A percentile compares a stretch with the other conserved stretches of the same genome.
Evolutionary conservation across 2,797 vertebrate species (phyloP).

Genomic region (Coccyzus lansbergi): DNA sequence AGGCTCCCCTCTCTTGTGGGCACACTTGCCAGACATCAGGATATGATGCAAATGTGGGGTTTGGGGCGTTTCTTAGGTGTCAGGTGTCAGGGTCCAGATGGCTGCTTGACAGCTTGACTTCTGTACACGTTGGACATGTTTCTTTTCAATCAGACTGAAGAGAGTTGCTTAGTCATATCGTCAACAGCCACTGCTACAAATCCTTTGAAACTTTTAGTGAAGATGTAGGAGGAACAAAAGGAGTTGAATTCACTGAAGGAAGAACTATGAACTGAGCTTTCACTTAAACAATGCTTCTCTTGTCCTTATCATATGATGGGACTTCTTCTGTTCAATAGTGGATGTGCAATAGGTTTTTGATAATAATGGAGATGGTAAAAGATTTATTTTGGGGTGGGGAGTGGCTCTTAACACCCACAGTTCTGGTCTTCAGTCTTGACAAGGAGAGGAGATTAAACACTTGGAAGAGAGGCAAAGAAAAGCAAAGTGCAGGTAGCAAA

Average conservation of each 20-base stretch:
- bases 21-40: not conserved
- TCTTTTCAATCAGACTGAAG: not conserved
- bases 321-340: not conserved
- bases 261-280: not conserved
- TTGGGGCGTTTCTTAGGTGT: conserved; percentile 12
- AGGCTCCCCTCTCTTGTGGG: not conserved
- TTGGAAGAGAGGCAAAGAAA: not conserved
- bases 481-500: not conserved
- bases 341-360: not conserved
- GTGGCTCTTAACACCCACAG: not conserved
- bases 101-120: not conserved
- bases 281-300: not conserved
- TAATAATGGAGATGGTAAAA: not conserved
- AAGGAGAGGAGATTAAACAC: not conserved
- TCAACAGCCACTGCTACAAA: not conserved
- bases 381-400: not conserved
- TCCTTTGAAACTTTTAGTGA: not conserved
- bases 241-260: not conserved
- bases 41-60: not conserved
- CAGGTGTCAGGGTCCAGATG: not conserved
- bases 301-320: not conserved
- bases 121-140: not conserved
- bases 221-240: not conserved
- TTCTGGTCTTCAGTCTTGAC: not conserved
- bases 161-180: not conserved